A percentile compares a stretch with the other conserved stretches of the same genome.
phyloP scores from a whole-genome alignment of 2,888 invertebrate species.

The Orthosia gracilis region DNA sequence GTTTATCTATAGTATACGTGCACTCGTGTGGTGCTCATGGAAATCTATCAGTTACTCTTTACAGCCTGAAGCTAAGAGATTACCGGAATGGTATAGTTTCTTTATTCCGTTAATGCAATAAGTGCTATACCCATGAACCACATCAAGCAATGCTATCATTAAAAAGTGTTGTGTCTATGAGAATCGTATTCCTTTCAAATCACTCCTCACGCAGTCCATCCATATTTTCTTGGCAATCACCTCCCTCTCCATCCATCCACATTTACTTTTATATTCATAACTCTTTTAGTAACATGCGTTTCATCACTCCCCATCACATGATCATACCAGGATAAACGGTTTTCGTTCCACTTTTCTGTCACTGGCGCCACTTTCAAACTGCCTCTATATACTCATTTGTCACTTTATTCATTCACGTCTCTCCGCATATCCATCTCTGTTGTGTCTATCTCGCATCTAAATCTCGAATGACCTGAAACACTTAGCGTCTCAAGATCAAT shows the following conservation, averaged over 20 bases:
- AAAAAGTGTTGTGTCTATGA: slow-evolving; percentile 11
- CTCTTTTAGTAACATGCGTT: too few relatives aligned
- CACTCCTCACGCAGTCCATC: too few relatives aligned
- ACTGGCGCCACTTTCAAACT: too few relatives aligned
- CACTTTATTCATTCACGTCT: too few relatives aligned
- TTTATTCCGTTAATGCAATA: slow-evolving; percentile 23
- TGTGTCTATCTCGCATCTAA: slow-evolving; percentile 26
- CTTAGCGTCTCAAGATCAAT: slow-evolving; percentile 47
- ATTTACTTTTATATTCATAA: too few relatives aligned
- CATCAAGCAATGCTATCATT: background rate
- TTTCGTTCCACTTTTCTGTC: too few relatives aligned
- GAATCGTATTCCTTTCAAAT: background rate
- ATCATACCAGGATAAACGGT: too few relatives aligned
- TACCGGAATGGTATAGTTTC: slow-evolving; percentile 21
- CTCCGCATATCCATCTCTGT: background rate
- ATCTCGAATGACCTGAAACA: slow-evolving; percentile 42
- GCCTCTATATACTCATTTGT: too few relatives aligned
- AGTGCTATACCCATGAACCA: slow-evolving; percentile 2
- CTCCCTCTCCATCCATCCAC: too few relatives aligned
- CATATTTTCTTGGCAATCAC: too few relatives aligned
- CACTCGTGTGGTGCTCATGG: slow-evolving; percentile 23
- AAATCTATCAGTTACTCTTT: slow-evolving; percentile 48
- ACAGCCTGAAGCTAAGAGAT: slow-evolving; percentile 33
- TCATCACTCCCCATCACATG: too few relatives aligned
- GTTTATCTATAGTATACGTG: slow-evolving; percentile 25